phyloP scores from a whole-genome alignment of 2,888 invertebrate genomes.

The Cetonia aurata region DNA sequence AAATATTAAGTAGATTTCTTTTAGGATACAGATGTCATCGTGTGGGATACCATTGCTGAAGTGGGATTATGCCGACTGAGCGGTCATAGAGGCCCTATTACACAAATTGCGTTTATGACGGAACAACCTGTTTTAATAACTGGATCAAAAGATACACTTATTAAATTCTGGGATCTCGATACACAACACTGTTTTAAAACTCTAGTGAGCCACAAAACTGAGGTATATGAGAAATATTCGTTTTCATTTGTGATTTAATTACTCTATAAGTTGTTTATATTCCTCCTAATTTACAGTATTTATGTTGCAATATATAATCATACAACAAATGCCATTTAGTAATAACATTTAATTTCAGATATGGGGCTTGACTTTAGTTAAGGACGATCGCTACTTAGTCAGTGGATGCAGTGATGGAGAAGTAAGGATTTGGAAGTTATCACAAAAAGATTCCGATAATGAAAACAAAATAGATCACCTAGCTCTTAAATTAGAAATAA shows the following conservation, averaged over 20 bases:
- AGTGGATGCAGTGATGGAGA: conserved; percentile 89
- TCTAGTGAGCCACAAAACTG: conserved; percentile 87
- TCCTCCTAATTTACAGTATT: too few relatives aligned
- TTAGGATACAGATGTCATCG: conserved; percentile 92
- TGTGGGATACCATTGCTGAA: conserved; percentile 96
- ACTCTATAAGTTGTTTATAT: too few relatives aligned
- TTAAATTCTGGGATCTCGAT: conserved; percentile 98
- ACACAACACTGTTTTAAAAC: conserved; percentile 97
- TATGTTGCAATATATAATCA: conserved; percentile 41
- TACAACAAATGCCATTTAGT: too few relatives aligned
- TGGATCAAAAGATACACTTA: conserved; percentile 92
- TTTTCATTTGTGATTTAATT: too few relatives aligned
- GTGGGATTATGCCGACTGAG: conserved; percentile 88
- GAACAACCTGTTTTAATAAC: conserved; percentile 80
- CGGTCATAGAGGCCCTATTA: conserved; percentile 93
- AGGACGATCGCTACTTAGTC: conserved; percentile 85
- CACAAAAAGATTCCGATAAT: conserved; percentile 68
- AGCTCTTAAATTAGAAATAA: conserved; percentile 67
- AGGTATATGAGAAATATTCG: conserved; percentile 70
- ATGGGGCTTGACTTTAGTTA: conserved; percentile 85
- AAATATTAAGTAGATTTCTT: conserved; percentile 52
- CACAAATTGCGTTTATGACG: conserved; percentile 82
- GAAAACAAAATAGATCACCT: conserved; percentile 69
- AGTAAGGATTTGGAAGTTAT: conserved; percentile 86
- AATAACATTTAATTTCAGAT: conserved; percentile 69